Evolutionary conservation across 2,888 invertebrate species (phyloP).

Genomic region (Amphipoea oculea): DNA sequence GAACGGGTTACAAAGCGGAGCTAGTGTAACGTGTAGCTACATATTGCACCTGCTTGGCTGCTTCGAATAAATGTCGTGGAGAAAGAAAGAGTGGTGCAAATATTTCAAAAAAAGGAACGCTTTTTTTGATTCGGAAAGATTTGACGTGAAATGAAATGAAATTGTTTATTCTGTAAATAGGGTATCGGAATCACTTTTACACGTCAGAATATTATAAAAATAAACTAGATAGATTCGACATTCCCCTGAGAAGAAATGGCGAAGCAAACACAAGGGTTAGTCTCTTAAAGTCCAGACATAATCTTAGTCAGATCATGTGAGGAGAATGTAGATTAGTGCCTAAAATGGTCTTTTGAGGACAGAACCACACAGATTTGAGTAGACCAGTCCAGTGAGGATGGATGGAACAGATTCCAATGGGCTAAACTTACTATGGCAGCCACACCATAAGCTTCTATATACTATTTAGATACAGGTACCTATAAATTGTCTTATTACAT

Average conservation of each 20-base stretch:
- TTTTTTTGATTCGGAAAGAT: not conserved
- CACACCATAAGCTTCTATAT: not conserved
- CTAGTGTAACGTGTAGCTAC: constrained; percentile 17
- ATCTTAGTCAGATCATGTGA: too few species aligned
- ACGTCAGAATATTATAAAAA: too few species aligned
- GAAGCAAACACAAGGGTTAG: too few species aligned
- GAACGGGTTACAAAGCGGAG: constrained; percentile 51
- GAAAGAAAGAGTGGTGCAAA: not conserved
- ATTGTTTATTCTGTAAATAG: too few species aligned
- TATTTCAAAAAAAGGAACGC: not conserved
- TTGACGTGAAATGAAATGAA: not conserved
- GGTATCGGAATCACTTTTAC: too few species aligned
- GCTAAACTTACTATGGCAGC: not conserved
- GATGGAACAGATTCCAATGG: not conserved
- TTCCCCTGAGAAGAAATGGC: too few species aligned
- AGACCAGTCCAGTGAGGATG: not conserved
- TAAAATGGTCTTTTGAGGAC: too few species aligned
- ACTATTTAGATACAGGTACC: not conserved
- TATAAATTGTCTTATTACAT: not conserved
- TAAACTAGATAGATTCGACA: too few species aligned
- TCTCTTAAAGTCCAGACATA: too few species aligned
- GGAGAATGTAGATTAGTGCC: too few species aligned
- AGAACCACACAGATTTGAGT: too few species aligned
- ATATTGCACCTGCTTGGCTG: constrained; percentile 32
- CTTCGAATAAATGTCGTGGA: not conserved